phyloP scores from a whole-genome alignment of 1,140 invertebrate genomes.

The Drosophila ficusphila region DNA sequence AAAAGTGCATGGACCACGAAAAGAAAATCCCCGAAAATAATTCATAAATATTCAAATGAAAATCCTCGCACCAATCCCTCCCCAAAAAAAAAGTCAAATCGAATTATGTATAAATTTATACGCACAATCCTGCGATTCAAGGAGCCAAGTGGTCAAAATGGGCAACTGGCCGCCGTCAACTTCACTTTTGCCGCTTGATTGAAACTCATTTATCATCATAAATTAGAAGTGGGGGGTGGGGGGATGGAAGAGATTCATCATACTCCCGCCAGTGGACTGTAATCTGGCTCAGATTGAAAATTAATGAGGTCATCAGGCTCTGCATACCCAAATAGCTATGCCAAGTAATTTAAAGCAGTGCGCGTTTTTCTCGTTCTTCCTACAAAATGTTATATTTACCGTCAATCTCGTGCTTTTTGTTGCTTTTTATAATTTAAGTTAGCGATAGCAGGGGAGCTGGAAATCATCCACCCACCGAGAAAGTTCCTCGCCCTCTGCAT shows the following conservation, averaged over 20 bases:
- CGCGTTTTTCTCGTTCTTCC: not conserved
- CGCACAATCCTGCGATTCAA: slow-evolving; percentile 39
- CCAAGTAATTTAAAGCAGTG: slow-evolving; percentile 27
- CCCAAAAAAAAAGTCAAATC: slow-evolving; percentile 51
- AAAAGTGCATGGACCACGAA: not conserved
- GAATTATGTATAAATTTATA: slow-evolving; percentile 74
- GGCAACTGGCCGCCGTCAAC: slow-evolving; percentile 44
- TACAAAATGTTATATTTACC: slow-evolving; percentile 6
- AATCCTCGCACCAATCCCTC: slow-evolving; percentile 52
- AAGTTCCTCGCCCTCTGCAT: not conserved
- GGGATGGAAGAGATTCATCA: slow-evolving; percentile 66
- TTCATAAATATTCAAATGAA: slow-evolving; percentile 79
- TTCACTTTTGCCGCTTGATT: slow-evolving; percentile 82
- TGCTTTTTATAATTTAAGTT: slow-evolving; percentile 51
- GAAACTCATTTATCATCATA: slow-evolving; percentile 84
- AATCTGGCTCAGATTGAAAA: slow-evolving; percentile 83
- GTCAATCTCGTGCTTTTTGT: slow-evolving; percentile 28
- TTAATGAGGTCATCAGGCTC: slow-evolving; percentile 82
- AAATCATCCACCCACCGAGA: slow-evolving; percentile 21
- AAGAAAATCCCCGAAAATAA: slow-evolving; percentile 28
- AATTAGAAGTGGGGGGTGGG: slow-evolving; percentile 51
- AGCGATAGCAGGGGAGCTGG: not conserved
- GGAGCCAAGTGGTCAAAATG: slow-evolving; percentile 43
- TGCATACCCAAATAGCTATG: slow-evolving; percentile 29
- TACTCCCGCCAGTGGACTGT: slow-evolving; percentile 51